A percentile compares a stretch with the other conserved stretches of the same genome.
phyloP scores from a whole-genome alignment of 2,797 vertebrate genomes.

The Tangara arthus region DNA sequence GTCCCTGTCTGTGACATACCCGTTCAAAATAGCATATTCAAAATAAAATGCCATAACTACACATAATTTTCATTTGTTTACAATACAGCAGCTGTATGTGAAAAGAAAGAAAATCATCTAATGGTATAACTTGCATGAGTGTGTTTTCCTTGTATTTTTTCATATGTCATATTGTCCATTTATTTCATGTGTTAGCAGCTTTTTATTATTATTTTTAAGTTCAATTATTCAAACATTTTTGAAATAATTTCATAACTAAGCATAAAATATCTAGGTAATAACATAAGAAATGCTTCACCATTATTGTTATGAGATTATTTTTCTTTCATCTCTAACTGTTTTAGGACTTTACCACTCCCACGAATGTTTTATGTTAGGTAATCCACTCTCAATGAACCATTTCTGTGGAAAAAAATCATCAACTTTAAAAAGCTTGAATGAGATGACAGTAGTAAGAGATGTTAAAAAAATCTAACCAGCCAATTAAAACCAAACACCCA shows the following conservation, averaged over 20 bases:
- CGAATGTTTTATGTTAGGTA: neutral
- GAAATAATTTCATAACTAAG: neutral
- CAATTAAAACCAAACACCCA: neutral
- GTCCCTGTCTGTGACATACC: neutral
- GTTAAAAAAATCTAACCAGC: neutral
- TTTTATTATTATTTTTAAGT: neutral
- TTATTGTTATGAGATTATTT: neutral
- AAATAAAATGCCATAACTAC: neutral
- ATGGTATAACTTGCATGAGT: neutral
- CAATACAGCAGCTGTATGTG: neutral
- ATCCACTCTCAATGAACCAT: rapidly evolving
- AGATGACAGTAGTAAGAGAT: neutral
- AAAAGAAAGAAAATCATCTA: neutral
- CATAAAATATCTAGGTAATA: neutral
- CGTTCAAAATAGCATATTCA: neutral
- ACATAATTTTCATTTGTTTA: neutral
- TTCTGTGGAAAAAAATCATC: neutral
- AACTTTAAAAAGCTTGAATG: neutral
- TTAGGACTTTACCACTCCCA: neutral
- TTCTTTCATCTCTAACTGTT: neutral
- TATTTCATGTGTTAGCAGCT: rapidly evolving
- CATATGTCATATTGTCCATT: neutral
- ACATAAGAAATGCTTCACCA: neutral
- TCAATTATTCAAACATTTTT: neutral
- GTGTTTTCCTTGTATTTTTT: neutral